A percentile compares a stretch with the other conserved stretches of the same genome.
Conservation (phyloP, 1,140 invertebrate species). For the Eupristina koningsbergeri region DNA sequence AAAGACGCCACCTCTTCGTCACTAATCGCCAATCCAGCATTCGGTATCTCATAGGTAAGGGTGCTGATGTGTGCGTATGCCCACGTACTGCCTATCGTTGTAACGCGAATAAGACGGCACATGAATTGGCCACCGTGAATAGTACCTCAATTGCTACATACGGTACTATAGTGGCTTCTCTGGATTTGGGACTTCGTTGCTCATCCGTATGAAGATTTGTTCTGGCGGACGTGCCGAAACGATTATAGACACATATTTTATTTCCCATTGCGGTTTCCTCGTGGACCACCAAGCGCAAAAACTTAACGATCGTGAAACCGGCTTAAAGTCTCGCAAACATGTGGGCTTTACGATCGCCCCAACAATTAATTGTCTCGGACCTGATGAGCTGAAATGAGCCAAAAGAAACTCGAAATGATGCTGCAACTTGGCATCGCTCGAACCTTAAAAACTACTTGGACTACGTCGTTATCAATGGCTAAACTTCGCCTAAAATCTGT, state of each 20-base stretch:
- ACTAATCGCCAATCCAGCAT: constrained; percentile 37
- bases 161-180: constrained; percentile 45
- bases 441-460: too few species aligned
- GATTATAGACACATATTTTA: constrained; percentile 21
- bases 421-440: too few species aligned
- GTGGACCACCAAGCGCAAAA: too few species aligned
- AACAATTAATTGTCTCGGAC: too few species aligned
- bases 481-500: too few species aligned
- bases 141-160: constrained; percentile 61
- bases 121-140: constrained; percentile 53
- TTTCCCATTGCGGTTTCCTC: too few species aligned
- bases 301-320: too few species aligned
- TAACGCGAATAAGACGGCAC: constrained; percentile 28
- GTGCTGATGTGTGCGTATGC: constrained; percentile 54
- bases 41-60: constrained; percentile 53
- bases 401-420: too few species aligned
- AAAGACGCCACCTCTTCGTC: constrained; percentile 52
- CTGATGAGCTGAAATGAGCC: too few species aligned
- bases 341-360: too few species aligned
- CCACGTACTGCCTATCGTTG: constrained; percentile 46
- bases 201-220: constrained; percentile 39
- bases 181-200: constrained; percentile 54
- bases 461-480: too few species aligned
- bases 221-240: constrained; percentile 36
- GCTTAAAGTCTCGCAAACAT: too few species aligned